These are phyloP conservation scores for Salpingus planirostris DNA, from an alignment of 2,888 invertebrate species.

Conservation along the genomic window DNA sequence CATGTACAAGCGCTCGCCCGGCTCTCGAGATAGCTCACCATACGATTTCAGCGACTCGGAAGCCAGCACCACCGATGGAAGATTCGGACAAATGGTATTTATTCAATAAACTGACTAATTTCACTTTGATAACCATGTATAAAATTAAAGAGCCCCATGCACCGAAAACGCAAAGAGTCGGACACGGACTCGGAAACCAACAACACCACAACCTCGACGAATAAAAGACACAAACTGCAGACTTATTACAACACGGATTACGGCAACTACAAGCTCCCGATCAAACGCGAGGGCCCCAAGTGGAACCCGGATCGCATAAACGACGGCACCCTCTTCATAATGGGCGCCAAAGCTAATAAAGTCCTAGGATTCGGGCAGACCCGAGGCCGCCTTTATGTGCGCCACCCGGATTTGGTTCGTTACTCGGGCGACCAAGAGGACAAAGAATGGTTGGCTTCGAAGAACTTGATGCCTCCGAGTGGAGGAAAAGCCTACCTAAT, in stretches of 20 bases:
- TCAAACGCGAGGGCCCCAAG: conserved; percentile 51
- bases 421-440: conserved; percentile 74
- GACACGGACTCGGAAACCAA: conserved; percentile 57
- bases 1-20: conserved; percentile 51
- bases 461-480: conserved; percentile 67
- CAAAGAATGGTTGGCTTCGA: conserved; percentile 71
- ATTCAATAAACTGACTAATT: not conserved
- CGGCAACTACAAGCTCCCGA: conserved; percentile 44
- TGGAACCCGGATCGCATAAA: conserved; percentile 67
- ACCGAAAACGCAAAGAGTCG: conserved; percentile 55
- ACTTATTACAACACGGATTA: conserved; percentile 37
- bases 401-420: conserved; percentile 65
- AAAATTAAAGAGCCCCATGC: conserved; percentile 45
- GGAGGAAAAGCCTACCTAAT: conserved; percentile 74
- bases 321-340: conserved; percentile 67
- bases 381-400: conserved; percentile 63
- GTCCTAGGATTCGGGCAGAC: conserved; percentile 67
- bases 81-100: conserved; percentile 36
- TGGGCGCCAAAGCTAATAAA: conserved; percentile 69
- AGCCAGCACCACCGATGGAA: conserved; percentile 44
- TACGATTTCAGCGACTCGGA: conserved; percentile 50
- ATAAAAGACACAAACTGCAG: conserved; percentile 29
- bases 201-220: conserved; percentile 36
- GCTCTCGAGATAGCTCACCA: conserved; percentile 43
- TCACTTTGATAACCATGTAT: too few species aligned